A percentile compares a stretch with the other conserved stretches of the same genome.
These are phyloP conservation scores for Leptobrachium leishanense DNA, from an alignment of 2,113 vertebrate genomes.

Conservation along the genomic window DNA sequence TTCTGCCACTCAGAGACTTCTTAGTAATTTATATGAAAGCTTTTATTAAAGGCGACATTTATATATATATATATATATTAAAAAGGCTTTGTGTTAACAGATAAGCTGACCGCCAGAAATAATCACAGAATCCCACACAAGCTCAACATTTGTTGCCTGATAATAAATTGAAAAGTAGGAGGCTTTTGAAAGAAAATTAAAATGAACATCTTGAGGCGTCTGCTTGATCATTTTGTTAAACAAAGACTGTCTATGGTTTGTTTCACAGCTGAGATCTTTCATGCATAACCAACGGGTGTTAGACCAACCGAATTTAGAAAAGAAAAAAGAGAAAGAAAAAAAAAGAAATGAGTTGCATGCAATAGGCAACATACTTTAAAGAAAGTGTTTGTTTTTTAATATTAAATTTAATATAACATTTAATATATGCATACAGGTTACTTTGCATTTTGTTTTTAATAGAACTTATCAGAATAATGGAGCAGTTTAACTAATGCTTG, in stretches of 20 bases:
- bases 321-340: no score
- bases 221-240: neutral
- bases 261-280: neutral
- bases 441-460: constrained; percentile 6
- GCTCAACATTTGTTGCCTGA: no score
- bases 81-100: no score
- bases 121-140: no score
- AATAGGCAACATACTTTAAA: constrained; percentile 1
- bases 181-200: neutral
- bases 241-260: neutral
- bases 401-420: no score
- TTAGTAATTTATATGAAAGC: no score
- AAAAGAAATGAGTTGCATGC: neutral
- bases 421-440: neutral
- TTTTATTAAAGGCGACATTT: no score
- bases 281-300: neutral
- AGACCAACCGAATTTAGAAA: neutral
- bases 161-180: no score
- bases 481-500: neutral
- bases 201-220: neutral
- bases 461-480: neutral
- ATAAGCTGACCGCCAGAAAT: no score
- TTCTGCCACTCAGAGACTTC: no score
- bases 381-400: neutral
- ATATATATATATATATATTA: no score